Conservation (phyloP, 2,888 invertebrate species). For the Oligia latruncula region DNA sequence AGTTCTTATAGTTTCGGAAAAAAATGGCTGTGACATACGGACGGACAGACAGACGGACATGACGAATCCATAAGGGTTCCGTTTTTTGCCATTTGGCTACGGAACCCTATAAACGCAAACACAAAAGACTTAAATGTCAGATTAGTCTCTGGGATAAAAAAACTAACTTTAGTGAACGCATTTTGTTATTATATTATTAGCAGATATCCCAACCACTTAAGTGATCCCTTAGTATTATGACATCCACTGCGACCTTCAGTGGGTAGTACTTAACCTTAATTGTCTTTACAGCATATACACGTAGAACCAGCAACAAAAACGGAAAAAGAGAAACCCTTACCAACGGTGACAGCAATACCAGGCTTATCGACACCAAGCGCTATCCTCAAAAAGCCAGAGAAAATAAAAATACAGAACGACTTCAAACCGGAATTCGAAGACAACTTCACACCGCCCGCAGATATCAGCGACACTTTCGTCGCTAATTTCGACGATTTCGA, state of each 20-base stretch:
- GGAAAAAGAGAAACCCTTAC: conserved; percentile 75
- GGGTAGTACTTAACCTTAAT: background rate
- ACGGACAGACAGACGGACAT: no score
- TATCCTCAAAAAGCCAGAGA: conserved; percentile 44
- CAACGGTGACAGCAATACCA: conserved; percentile 58
- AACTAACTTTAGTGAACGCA: no score
- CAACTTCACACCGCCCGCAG: conserved; percentile 88
- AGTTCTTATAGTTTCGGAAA: no score
- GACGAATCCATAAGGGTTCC: no score
- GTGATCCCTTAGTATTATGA: background rate
- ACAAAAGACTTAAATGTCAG: no score
- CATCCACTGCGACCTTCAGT: background rate
- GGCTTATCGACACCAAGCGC: conserved; percentile 58
- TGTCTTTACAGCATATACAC: conserved; percentile 81
- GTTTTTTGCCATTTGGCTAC: no score
- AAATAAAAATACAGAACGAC: conserved; percentile 63
- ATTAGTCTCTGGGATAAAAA: no score
- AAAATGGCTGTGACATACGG: no score
- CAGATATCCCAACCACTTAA: background rate
- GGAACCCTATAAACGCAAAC: no score
- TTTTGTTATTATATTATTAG: no score
- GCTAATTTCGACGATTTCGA: conserved; percentile 92
- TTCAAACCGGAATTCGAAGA: conserved; percentile 92
- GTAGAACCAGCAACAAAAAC: conserved; percentile 75
- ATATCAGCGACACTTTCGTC: conserved; percentile 89